These are phyloP conservation scores for Typhlichthys eigenmanni DNA, from an alignment of 2,797 vertebrate species.

Conservation along the genomic window DNA sequence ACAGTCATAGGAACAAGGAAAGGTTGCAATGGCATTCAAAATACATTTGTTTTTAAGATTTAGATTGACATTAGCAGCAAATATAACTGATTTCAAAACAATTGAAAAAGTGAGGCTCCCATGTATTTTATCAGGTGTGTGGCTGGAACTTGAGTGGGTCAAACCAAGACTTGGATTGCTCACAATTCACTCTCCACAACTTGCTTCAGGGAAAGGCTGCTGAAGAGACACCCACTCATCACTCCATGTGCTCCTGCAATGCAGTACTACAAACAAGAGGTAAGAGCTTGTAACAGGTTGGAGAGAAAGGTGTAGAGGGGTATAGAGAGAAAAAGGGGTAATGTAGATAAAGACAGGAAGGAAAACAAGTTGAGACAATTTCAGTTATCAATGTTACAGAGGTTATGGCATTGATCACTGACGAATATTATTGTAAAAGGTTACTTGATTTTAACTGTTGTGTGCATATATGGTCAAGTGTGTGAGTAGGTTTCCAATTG, in stretches of 20 bases:
- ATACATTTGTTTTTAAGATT: conserved; percentile 26
- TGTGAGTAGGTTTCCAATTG: neutral
- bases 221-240: conserved; percentile 54
- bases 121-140: conserved; percentile 47
- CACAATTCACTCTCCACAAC: conserved; percentile 63
- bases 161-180: conserved; percentile 65
- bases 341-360: conserved; percentile 52
- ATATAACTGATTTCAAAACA: conserved; percentile 5
- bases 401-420: conserved; percentile 17
- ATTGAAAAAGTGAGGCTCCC: conserved; percentile 49
- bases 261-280: conserved; percentile 71
- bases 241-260: conserved; percentile 72
- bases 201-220: conserved; percentile 59
- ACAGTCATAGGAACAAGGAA: neutral
- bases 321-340: conserved; percentile 31
- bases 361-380: conserved; percentile 66
- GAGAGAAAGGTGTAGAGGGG: conserved; percentile 40
- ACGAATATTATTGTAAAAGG: too few species aligned
- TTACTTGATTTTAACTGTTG: neutral
- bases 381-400: conserved; percentile 36
- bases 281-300: conserved; percentile 58
- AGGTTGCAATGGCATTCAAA: neutral
- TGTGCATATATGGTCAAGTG: neutral
- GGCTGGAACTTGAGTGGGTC: conserved; percentile 55
- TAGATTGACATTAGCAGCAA: conserved; percentile 29